phyloP scores from a whole-genome alignment of 2,797 vertebrate species.

The Geotrypetes seraphini region DNA sequence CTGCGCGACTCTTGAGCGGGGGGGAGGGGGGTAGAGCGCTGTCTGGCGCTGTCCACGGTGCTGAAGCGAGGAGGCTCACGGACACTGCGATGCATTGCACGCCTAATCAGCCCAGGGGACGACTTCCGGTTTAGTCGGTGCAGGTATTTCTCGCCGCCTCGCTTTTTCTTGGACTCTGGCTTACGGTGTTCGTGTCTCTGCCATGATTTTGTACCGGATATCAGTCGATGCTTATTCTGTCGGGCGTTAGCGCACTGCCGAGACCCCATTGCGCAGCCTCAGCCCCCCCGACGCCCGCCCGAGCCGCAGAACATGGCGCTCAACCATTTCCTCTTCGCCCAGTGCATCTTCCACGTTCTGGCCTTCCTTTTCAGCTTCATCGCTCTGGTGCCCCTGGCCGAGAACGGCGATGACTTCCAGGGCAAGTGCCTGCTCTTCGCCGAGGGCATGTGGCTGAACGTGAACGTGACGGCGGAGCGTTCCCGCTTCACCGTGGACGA shows the following conservation, averaged over 20 bases:
- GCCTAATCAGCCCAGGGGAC: too few relatives aligned
- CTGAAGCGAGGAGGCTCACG: conserved; percentile 7
- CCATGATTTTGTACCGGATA: too few relatives aligned
- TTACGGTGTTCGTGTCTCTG: too few relatives aligned
- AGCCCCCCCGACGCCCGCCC: neutral
- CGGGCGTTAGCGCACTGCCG: too few relatives aligned
- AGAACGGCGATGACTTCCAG: conserved; percentile 84
- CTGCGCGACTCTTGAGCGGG: too few relatives aligned
- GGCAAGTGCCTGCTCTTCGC: conserved; percentile 92
- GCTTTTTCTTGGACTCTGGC: too few relatives aligned
- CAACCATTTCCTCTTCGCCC: conserved; percentile 78
- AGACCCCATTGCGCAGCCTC: conserved; percentile 39
- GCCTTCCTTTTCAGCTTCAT: conserved; percentile 86
- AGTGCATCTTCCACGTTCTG: conserved; percentile 82
- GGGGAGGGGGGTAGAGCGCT: too few relatives aligned
- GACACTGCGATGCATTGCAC: too few relatives aligned
- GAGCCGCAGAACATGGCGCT: conserved; percentile 68
- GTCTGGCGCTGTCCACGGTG: conserved; percentile 13
- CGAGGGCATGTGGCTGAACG: conserved; percentile 93
- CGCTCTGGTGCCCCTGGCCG: conserved; percentile 83
- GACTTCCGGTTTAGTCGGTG: too few relatives aligned
- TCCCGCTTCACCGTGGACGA: conserved; percentile 92
- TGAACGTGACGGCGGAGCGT: conserved; percentile 87
- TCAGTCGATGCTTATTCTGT: too few relatives aligned
- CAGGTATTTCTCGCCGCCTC: too few relatives aligned